A percentile compares a stretch with the other conserved stretches of the same genome.
Conservation (phyloP, 2,113 vertebrate species). For the Holacanthus passer region DNA sequence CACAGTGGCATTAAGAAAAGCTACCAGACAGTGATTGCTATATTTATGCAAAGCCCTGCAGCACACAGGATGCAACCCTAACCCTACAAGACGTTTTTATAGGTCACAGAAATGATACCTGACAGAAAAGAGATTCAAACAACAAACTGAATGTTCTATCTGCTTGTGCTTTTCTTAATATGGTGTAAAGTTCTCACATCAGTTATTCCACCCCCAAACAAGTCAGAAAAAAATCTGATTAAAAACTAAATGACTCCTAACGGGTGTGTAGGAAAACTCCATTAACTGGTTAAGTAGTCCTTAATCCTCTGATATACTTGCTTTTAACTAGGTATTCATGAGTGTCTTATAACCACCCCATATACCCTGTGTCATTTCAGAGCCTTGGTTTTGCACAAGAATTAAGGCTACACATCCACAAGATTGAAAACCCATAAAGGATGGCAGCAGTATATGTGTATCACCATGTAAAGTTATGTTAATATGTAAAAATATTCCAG, state of each 20-base stretch:
- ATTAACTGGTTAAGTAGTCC: neutral
- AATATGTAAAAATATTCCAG: neutral
- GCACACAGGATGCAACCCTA: neutral
- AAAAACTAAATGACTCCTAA: neutral
- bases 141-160: neutral
- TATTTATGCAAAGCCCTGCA: neutral
- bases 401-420: neutral
- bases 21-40: neutral
- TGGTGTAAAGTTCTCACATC: neutral
- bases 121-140: neutral
- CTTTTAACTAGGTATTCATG: neutral
- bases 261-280: neutral
- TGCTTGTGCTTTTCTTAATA: neutral
- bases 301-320: conserved; percentile 1
- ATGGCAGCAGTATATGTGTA: neutral
- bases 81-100: neutral
- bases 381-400: neutral
- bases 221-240: neutral
- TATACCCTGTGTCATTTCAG: neutral
- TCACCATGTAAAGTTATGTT: neutral
- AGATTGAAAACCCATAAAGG: neutral
- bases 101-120: neutral
- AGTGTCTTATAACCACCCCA: neutral
- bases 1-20: neutral
- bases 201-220: neutral